Conservation (phyloP, 2,797 vertebrate genomes). For the Echeneis naucrates region DNA sequence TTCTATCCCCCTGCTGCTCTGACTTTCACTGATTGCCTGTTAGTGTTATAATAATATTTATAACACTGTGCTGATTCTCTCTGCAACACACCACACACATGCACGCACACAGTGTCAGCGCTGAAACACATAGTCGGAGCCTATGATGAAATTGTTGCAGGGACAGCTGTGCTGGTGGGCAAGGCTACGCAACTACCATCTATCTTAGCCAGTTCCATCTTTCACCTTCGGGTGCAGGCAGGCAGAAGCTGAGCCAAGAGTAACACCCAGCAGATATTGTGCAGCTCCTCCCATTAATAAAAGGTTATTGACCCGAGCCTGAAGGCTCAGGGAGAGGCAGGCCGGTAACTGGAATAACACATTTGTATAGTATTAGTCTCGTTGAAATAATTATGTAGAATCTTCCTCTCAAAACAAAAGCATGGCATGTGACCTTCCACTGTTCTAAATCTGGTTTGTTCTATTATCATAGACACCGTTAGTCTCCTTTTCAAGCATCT, state of each 20-base stretch:
- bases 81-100: constrained; percentile 20
- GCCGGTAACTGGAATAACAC: not conserved
- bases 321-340: not conserved
- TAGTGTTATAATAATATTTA: constrained; percentile 55
- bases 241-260: constrained; percentile 32
- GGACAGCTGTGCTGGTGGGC: constrained; percentile 57
- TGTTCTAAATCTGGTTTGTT: not conserved
- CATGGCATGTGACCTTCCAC: not conserved
- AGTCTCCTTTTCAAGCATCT: not conserved
- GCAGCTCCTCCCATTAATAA: constrained; percentile 12
- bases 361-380: not conserved
- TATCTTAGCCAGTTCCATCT: constrained; percentile 57
- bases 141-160: constrained; percentile 61
- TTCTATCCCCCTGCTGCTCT: constrained; percentile 2
- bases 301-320: constrained; percentile 12
- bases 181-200: constrained; percentile 39
- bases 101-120: constrained; percentile 15
- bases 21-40: constrained; percentile 52
- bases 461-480: too few species aligned
- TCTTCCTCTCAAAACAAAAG: not conserved
- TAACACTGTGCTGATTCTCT: constrained; percentile 26
- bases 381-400: not conserved
- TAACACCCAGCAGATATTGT: constrained; percentile 35
- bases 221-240: constrained; percentile 46
- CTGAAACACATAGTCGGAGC: constrained; percentile 3